These are phyloP conservation scores for Ptyas mucosa DNA, from an alignment of 2,113 vertebrate species.

Conservation along the genomic window DNA sequence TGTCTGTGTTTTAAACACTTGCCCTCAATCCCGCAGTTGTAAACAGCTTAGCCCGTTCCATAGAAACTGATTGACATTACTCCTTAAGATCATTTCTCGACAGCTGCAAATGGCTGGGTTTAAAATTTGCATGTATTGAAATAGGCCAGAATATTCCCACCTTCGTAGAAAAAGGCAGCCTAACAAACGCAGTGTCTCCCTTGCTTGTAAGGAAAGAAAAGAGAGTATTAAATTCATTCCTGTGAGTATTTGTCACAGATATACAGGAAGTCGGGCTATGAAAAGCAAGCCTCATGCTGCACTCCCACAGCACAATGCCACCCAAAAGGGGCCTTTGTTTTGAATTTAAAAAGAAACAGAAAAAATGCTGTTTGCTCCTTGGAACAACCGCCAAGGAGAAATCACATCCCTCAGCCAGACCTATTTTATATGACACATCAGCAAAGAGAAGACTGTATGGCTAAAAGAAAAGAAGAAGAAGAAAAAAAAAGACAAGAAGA, in stretches of 20 bases:
- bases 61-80: background rate
- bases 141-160: background rate
- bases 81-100: background rate
- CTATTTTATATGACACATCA: constrained; percentile 60
- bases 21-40: constrained; percentile 32
- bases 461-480: constrained; percentile 17
- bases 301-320: background rate
- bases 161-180: background rate
- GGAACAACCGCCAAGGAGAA: constrained; percentile 62
- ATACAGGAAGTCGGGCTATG: constrained; percentile 42
- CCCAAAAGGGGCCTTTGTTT: constrained; percentile 45
- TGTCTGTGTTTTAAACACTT: constrained; percentile 41
- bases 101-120: background rate
- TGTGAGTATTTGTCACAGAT: constrained; percentile 32
- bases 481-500: constrained; percentile 40
- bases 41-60: background rate
- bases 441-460: constrained; percentile 65
- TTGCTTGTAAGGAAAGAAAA: constrained; percentile 20
- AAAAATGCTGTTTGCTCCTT: constrained; percentile 38
- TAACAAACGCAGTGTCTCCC: background rate
- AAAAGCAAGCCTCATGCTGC: constrained; percentile 47
- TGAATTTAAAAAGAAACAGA: constrained; percentile 34
- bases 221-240: constrained; percentile 24
- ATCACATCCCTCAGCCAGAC: constrained; percentile 37
- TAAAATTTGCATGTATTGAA: background rate